These are phyloP conservation scores for Rhabdomys pumilio DNA, from an alignment of 2,797 vertebrate species.

Conservation along the genomic window DNA sequence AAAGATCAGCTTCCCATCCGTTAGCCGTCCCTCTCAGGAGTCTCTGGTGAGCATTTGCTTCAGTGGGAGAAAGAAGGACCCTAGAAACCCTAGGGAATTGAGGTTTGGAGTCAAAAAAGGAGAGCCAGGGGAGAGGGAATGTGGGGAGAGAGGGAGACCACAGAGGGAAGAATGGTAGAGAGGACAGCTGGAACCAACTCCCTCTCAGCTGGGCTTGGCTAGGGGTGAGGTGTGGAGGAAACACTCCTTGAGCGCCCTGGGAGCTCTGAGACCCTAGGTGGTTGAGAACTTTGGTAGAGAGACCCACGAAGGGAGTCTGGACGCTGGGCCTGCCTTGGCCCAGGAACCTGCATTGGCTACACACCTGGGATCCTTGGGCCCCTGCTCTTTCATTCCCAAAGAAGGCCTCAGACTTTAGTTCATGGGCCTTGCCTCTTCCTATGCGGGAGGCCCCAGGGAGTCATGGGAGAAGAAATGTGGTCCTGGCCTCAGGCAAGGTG, in stretches of 20 bases:
- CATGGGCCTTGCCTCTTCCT: background rate
- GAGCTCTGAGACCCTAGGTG: background rate
- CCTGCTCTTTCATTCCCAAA: too few species aligned
- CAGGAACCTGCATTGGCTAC: background rate
- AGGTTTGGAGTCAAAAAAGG: background rate
- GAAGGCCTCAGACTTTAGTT: background rate
- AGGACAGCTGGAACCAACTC: background rate
- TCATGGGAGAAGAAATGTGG: too few species aligned
- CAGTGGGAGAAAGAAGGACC: fast-evolving
- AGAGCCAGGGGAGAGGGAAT: too few species aligned
- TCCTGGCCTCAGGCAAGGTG: too few species aligned
- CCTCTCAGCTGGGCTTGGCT: background rate
- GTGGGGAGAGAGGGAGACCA: background rate
- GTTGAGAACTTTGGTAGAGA: background rate
- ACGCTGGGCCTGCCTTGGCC: background rate
- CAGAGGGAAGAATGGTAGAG: too few species aligned
- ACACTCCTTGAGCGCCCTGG: too few species aligned
- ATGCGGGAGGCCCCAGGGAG: background rate
- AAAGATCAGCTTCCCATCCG: background rate
- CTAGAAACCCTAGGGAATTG: background rate
- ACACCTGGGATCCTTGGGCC: background rate
- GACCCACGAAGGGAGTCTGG: too few species aligned
- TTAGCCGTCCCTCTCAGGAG: background rate
- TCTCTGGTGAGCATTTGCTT: fast-evolving
- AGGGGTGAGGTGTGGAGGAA: background rate